Percentiles rank a stretch among this genome's conserved stretches.
Conservation (phyloP, 2,888 invertebrate genomes). For the Megastigmus dorsalis region DNA sequence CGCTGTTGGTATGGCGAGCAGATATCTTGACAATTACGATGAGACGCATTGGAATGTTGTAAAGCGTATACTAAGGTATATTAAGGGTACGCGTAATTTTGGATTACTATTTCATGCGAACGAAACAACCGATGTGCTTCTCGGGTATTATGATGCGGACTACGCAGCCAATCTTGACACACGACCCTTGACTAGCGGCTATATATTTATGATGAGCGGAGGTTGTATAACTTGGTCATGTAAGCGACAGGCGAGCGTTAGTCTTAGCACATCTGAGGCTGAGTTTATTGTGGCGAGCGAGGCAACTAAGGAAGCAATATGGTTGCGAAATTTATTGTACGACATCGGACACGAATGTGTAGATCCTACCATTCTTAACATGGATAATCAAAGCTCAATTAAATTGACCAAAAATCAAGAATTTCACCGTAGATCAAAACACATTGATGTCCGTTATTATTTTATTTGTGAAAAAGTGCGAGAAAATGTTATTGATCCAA, state of each 20-base stretch:
- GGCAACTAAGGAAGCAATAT: slow-evolving; percentile 57
- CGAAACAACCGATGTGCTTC: not conserved
- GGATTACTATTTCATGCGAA: slow-evolving; percentile 27
- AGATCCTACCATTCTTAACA: slow-evolving; percentile 43
- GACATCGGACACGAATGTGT: slow-evolving; percentile 55
- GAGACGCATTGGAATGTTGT: slow-evolving; percentile 41
- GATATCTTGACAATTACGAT: slow-evolving; percentile 25
- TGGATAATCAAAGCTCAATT: slow-evolving; percentile 60
- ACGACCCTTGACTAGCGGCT: slow-evolving; percentile 58
- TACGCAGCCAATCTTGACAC: slow-evolving; percentile 55
- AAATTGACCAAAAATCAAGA: slow-evolving; percentile 57
- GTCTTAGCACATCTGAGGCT: slow-evolving; percentile 59
- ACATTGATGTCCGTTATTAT: slow-evolving; percentile 57
- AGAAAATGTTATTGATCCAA: slow-evolving; percentile 34
- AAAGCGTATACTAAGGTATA: slow-evolving; percentile 41
- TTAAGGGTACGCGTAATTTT: slow-evolving; percentile 27
- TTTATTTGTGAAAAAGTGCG: slow-evolving; percentile 55
- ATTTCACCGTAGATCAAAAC: slow-evolving; percentile 59
- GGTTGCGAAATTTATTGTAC: slow-evolving; percentile 58
- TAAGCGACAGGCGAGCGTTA: slow-evolving; percentile 56
- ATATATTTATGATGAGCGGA: slow-evolving; percentile 51
- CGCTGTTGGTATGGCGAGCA: too few relatives aligned
- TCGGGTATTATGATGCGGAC: slow-evolving; percentile 56
- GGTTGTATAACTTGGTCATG: slow-evolving; percentile 57
- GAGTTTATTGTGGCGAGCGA: slow-evolving; percentile 60